Evolutionary conservation across 2,797 vertebrate genomes (phyloP), one percentile per base, ranked within the genome.

Genomic region (Hemibagrus guttatus): DNA sequence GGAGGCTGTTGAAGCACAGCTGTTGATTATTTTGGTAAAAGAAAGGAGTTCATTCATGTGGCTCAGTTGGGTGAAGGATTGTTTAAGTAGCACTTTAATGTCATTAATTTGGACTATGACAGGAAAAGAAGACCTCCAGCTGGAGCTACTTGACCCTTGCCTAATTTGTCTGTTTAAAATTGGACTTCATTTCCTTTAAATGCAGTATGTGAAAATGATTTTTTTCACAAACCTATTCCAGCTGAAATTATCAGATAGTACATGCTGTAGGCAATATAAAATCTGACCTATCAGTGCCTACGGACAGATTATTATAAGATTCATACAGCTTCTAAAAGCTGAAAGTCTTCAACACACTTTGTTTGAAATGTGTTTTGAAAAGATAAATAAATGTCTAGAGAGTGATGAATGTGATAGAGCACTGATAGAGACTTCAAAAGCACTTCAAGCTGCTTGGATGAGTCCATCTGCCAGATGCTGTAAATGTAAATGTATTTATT

Each of bases 51-150:
- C 31, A 79, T 68, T 76, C 69, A 26, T 56, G 31, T 46, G 68
- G 75, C n/a, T 63, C 59, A 61, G n/a, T 52, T 6, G 23, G 31
- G 16, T 64, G 79, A 87, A 23, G 66, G 35, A 85, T 84, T 80
- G 88, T 85, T 85, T 82, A 91, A 81, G 86, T 72, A 88, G 89
- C 87, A 58, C 87, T 86, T 88, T 42, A 64, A 63, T 76, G 68
- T 85, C 83, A 79, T 87, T 83, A 79, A 49, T 87, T 46, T 81
- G 59, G 78, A 87, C 52, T 74, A 64, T 39, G 76, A 68, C 88
- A 61, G 52, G 31, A 89, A 79, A 58, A 61, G 78, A 89, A 79
- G 72, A 86, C 19, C 26, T 59, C 71, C 84, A 87, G 86, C 89
- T 87, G 89, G 74, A 84, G 83, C 23, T 68, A 74, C 69, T 89